phyloP scores from a whole-genome alignment of 2,797 vertebrate species.

The Acrossocheilus wenchowensis region DNA sequence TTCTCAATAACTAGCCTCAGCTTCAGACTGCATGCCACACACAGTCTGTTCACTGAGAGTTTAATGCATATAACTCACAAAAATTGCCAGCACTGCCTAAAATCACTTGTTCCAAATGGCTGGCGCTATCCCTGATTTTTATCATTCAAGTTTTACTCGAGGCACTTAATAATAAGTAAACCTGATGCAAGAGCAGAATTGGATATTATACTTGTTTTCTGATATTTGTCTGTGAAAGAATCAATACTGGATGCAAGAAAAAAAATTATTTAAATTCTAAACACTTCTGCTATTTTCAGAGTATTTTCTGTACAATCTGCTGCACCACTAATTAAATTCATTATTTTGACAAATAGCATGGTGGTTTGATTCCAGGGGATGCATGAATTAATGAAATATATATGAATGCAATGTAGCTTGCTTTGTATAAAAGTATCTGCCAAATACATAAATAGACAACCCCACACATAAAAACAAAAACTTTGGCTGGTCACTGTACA shows the following conservation, averaged over 20 bases:
- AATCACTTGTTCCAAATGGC: background rate
- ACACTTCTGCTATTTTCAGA: background rate
- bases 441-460: background rate
- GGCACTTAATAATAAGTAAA: background rate
- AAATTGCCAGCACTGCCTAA: background rate
- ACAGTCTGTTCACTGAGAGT: background rate
- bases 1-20: background rate
- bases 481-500: background rate
- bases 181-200: background rate
- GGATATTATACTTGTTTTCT: background rate
- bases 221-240: background rate
- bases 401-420: background rate
- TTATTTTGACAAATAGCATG: background rate
- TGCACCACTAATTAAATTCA: background rate
- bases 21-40: background rate
- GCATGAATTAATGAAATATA: background rate
- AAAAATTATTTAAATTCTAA: background rate
- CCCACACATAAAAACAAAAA: background rate
- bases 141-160: background rate
- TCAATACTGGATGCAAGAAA: background rate
- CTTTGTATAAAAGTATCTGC: background rate
- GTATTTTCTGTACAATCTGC: background rate
- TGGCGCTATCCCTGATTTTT: background rate
- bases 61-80: background rate
- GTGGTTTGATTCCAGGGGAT: background rate